A percentile compares a stretch with the other conserved stretches of the same genome.
Evolutionary conservation across 2,113 vertebrate genomes (phyloP).

Genomic region (Brachypteracias leptosomus): DNA sequence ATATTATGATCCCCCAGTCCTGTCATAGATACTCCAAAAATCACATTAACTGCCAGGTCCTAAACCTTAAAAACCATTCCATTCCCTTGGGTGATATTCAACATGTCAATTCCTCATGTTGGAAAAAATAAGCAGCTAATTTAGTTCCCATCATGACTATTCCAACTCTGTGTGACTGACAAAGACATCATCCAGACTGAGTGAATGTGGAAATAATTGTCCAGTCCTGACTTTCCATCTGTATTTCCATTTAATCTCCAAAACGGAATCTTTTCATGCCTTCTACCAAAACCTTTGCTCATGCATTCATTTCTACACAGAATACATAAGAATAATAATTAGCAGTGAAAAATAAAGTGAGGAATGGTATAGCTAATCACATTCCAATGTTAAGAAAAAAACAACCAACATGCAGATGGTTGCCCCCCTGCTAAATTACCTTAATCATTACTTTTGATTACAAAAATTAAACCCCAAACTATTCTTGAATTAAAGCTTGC

Average conservation of each 20-base stretch:
- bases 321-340: background rate
- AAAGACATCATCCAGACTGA: background rate
- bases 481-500: background rate
- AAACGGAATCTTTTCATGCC: background rate
- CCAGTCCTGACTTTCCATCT: background rate
- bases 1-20: background rate
- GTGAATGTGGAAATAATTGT: background rate
- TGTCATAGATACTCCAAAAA: background rate
- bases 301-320: background rate
- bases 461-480: background rate
- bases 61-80: background rate
- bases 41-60: background rate
- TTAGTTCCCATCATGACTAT: background rate
- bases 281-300: background rate
- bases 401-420: background rate
- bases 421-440: background rate
- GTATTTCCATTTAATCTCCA: background rate
- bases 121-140: conserved; percentile 29
- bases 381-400: background rate
- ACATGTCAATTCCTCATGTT: background rate
- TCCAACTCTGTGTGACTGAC: background rate
- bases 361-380: background rate
- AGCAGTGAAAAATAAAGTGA: background rate
- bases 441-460: background rate
- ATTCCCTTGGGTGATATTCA: conserved; percentile 2